phyloP scores from a whole-genome alignment of 2,888 invertebrate genomes.

The Digitonthophagus gazella region DNA sequence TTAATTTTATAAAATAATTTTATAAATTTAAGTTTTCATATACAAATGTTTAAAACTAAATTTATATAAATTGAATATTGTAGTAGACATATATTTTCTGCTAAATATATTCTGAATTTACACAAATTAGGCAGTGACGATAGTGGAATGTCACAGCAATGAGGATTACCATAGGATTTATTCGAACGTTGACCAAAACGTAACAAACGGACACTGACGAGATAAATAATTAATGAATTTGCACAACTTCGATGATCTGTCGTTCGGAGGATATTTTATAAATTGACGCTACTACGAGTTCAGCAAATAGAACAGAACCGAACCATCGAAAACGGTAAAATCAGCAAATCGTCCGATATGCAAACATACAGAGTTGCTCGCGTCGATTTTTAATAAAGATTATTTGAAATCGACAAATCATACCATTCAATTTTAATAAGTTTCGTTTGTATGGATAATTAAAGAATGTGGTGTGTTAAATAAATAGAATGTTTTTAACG shows the following conservation, averaged over 20 bases:
- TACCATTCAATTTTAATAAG: too few relatives aligned
- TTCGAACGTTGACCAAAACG: constrained; percentile 15
- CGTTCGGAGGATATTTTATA: constrained; percentile 3
- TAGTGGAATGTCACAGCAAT: constrained; percentile 31
- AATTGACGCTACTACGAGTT: neutral
- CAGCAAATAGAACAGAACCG: neutral
- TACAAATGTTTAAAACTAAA: too few relatives aligned
- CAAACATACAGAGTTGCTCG: too few relatives aligned
- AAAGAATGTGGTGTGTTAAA: too few relatives aligned
- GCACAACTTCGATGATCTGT: neutral
- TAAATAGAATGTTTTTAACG: too few relatives aligned
- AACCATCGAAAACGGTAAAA: neutral
- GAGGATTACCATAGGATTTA: constrained; percentile 23
- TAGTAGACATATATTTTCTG: too few relatives aligned
- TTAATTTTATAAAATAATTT: too few relatives aligned
- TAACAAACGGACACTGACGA: constrained; percentile 17
- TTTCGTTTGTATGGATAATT: too few relatives aligned
- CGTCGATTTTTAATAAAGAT: too few relatives aligned
- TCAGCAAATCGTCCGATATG: neutral
- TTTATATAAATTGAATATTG: too few relatives aligned
- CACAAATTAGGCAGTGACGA: constrained; percentile 34
- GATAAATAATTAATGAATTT: constrained; percentile 18
- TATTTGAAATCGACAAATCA: too few relatives aligned
- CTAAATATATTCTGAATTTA: constrained; percentile 38
- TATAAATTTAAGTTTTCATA: too few relatives aligned